These are phyloP conservation scores for Nomada ruficornis DNA, from an alignment of 2,888 invertebrate species.

Conservation along the genomic window DNA sequence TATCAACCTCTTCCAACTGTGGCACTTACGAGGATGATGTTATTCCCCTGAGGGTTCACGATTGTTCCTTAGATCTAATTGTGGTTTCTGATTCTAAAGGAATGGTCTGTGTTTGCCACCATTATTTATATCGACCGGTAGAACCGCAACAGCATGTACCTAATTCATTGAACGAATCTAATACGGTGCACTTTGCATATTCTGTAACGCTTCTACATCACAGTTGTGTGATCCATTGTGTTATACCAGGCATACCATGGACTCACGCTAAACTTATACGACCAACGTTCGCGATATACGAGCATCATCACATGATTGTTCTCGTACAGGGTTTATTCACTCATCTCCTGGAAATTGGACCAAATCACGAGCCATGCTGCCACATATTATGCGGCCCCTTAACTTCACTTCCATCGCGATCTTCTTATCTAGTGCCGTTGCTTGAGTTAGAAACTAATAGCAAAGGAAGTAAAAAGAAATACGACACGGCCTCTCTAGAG, in stretches of 20 bases:
- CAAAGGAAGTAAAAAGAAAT: conserved; percentile 81
- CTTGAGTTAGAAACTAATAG: conserved; percentile 83
- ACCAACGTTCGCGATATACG: conserved; percentile 91
- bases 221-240: conserved; percentile 93
- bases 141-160: conserved; percentile 84
- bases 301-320: conserved; percentile 92
- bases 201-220: conserved; percentile 93
- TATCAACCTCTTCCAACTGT: conserved; percentile 87
- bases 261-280: conserved; percentile 90
- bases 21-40: conserved; percentile 93
- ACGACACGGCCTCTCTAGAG: conserved; percentile 35
- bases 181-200: conserved; percentile 93
- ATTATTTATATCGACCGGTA: conserved; percentile 91
- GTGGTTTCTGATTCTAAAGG: conserved; percentile 91
- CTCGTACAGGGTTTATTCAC: conserved; percentile 93
- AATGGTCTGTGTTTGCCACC: conserved; percentile 91
- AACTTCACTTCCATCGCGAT: conserved; percentile 85
- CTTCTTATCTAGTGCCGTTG: conserved; percentile 89
- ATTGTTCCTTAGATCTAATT: conserved; percentile 92
- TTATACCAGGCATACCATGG: conserved; percentile 93
- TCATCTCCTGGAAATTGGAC: conserved; percentile 93
- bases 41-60: conserved; percentile 92
- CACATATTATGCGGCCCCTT: conserved; percentile 89
- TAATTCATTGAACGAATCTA: conserved; percentile 84
- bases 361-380: conserved; percentile 93